Evolutionary conservation across 2,888 invertebrate species (phyloP), one percentile per base, ranked within the genome.

Genomic region (Eupsilia transversa): DNA sequence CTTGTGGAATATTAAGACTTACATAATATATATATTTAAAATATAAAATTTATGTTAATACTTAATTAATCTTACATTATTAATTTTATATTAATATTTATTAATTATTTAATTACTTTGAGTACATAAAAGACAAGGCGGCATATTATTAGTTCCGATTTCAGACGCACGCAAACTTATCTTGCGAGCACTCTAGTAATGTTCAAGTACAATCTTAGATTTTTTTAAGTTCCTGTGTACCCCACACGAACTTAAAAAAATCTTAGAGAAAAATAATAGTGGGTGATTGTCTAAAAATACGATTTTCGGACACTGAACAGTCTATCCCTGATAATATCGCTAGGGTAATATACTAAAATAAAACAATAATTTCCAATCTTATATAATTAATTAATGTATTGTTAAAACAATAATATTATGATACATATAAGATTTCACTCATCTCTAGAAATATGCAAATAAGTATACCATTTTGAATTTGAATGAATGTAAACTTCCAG

Each of bases 391-490:
- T 12, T 10, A 54, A 33, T 23, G 27, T 54, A n/a, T 54, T 71
- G 17, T 67, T 20, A 54, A 41, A n/a, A 54, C 3, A 54, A n/a
- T 7, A 33, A 33, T 38, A 52, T 41, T 30, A 52, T 23, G 30
- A 30, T 76, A n/a, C 35, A 59, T 76, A n/a, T 43, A 59, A 27
- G 20, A 77, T 52, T 27, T 59, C n/a, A 43, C 14, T n/a, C 6
- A 35, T 43, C n/a, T 30, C 1, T 65, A 46, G 30, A 59, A 46
- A 46, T 72, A 30, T 38, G 23, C 20, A 9, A 54, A 63, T 2
- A 9, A 54, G 54, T 2, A 1, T 46, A 46, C 27, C 1, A 46
- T 64, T 57, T 5, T 74, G 0, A 52, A 17, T 52, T 35, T 30
- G 17, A 17, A 30, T 7, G 14, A 63, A 3, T 17, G 14, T 63